Percentiles rank a stretch among this genome's conserved stretches.
Evolutionary conservation across 2,888 invertebrate genomes (phyloP).

Genomic region (Philereme transversata): DNA sequence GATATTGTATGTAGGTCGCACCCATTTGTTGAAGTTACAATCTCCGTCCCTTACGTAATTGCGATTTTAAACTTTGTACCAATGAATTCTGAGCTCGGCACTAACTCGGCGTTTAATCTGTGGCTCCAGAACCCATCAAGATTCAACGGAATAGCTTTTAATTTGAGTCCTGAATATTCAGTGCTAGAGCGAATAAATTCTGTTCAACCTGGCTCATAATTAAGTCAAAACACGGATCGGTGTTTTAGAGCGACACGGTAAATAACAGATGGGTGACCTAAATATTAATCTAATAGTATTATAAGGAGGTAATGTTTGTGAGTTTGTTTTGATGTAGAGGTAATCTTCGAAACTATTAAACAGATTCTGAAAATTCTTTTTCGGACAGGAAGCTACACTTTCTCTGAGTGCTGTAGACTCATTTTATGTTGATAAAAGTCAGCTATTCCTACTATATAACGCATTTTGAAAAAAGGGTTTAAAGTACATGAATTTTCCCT

Average conservation of each 20-base stretch:
- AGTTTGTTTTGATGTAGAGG: too few relatives aligned
- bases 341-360: too few relatives aligned
- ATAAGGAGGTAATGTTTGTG: too few relatives aligned
- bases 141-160: conserved; percentile 27
- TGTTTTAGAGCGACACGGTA: conserved; percentile 14
- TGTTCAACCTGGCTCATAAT: conserved; percentile 14
- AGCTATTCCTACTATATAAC: too few relatives aligned
- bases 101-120: conserved; percentile 16
- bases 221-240: conserved; percentile 20
- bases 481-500: too few relatives aligned
- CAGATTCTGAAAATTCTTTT: too few relatives aligned
- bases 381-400: too few relatives aligned
- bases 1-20: conserved; percentile 24
- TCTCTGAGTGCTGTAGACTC: too few relatives aligned
- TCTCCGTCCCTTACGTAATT: conserved; percentile 25
- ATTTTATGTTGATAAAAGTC: too few relatives aligned
- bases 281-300: conserved; percentile 1
- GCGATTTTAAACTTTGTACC: conserved; percentile 26
- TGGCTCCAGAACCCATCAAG: conserved; percentile 18
- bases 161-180: conserved; percentile 30
- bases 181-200: conserved; percentile 19
- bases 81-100: conserved; percentile 24
- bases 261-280: conserved; percentile 19
- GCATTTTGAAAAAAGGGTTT: too few relatives aligned
- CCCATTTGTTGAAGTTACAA: conserved; percentile 29